Evolutionary conservation across 2,797 vertebrate species (phyloP), one percentile per base, ranked within the genome.

Genomic region (Lagodon rhomboides): DNA sequence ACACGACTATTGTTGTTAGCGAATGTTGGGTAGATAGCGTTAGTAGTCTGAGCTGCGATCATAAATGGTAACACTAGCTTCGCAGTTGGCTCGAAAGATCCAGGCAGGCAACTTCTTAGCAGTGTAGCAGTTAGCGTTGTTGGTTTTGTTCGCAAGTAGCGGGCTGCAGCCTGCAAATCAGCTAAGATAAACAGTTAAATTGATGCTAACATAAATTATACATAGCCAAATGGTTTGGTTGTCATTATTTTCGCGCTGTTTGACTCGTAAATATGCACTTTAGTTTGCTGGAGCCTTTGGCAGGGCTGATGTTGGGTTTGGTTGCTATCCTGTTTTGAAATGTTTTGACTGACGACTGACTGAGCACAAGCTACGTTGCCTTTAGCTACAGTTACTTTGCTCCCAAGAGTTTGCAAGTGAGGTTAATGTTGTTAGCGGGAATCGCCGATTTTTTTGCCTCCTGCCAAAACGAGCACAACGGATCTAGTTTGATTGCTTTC

Each of bases 1-100:
- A 89, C 70, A 78, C 64, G 72, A 91, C 79, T 85, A 84, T 89
- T 91, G 86, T 90, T 90, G 79, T 89, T 86, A 80, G 80, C 59
- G 23, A 84, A 18, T 66, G 82, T 74, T 68, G 11, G 7, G 22
- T 22, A 80, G 75, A 41, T 71, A 56, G 59, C 43, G 60, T 80
- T 59, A 30, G 56, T 77, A 43, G 66, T 82, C 9, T 25, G 67
- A 71, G 70, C 60, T 17, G 38, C 46, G 80, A 34, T 53, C 58
- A 16, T 56, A 5, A 59, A 64, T 23, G 41, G 43, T 17, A 51
- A 68, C 60, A 10, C 16, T 83, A 72, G 80, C 83, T 83, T 53
- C 16, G 50, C 30, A 27, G 64, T 50, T 83, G 62, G 68, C 75
- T 51, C n/a, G 30, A 63, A 77, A 68, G 54, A 79, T 23, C 25